These are phyloP conservation scores for Zaprionus africanus DNA, from an alignment of 1,140 invertebrate genomes.

Conservation along the genomic window DNA sequence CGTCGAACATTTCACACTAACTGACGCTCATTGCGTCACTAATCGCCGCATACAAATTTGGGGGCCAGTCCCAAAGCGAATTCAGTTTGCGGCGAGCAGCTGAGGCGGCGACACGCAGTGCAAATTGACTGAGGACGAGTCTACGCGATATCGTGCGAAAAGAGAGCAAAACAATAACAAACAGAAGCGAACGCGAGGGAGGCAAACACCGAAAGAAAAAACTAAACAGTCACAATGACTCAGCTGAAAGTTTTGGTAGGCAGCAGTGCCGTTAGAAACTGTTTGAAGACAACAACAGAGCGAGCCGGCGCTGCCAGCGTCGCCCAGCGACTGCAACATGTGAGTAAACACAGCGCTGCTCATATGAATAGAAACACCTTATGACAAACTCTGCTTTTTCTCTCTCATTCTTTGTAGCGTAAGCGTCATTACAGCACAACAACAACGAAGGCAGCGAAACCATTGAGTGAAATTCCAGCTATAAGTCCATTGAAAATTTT, in stretches of 20 bases:
- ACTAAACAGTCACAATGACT: constrained; percentile 22
- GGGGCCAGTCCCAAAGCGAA: constrained; percentile 27
- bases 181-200: neutral
- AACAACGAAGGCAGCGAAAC: constrained; percentile 17
- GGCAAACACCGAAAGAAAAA: constrained; percentile 2
- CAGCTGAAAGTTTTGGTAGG: constrained; percentile 25
- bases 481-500: constrained; percentile 26
- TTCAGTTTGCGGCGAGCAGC: constrained; percentile 34
- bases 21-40: constrained; percentile 1
- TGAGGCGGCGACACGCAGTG: neutral
- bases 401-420: neutral
- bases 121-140: neutral
- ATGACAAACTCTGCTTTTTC: neutral
- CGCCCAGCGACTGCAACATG: constrained; percentile 16
- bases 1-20: constrained; percentile 8
- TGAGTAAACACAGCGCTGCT: neutral
- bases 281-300: constrained; percentile 15
- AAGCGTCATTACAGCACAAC: constrained; percentile 13
- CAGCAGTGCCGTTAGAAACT: constrained; percentile 13
- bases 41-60: constrained; percentile 14
- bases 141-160: neutral
- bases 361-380: constrained; percentile 2
- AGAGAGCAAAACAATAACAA: neutral
- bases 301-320: neutral
- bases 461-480: constrained; percentile 42